Evolutionary conservation across 2,113 vertebrate genomes (phyloP), one percentile per base, ranked within the genome.

Genomic region (Calonectris borealis): DNA sequence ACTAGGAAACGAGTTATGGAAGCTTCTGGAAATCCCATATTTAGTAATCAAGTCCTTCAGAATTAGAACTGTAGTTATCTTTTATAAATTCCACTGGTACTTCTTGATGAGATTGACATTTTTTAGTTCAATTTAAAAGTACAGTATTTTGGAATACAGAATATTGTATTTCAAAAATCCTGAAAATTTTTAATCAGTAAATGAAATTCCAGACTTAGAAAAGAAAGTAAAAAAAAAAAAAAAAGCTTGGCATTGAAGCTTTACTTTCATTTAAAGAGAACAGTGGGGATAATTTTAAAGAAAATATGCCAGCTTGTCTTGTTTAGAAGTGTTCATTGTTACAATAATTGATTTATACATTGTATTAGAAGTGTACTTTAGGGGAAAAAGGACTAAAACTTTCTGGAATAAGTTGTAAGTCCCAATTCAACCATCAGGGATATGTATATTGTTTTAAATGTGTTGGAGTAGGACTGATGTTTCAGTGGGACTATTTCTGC

Each of bases 391-490:
- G 29, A 19, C 27, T 52, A 64, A 31, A 42, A 17, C 31, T 66
- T 85, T 49, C 51, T 71, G 62, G 57, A 81, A 8, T 48, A 65
- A 61, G 26, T 58, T 15, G 1, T 16, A 60, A 86, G 25, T 65
- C 49, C 15, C 26, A 38, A 1, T 55, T 76, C 46, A 76, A 17
- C 52, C 46, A n/a, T 38, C 40, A 66, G 17, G 22, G 38, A 49
- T 44, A 10, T 0, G 0, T 17, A 6, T 16, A 3, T 49, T 83
- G 18, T n/a, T 87, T 79, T 55, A 46, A 57, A 46, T 0, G 0
- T 64, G 9, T 29, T 46, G 40, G 46, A 58, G 12, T 79, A 42
- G 36, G 34, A 40, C 65, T 57, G 26, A 32, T 7, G 10, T 24
- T 87, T 93, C 46, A 46, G 19, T 62, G 46, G 17, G 26, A 21